A percentile compares a stretch with the other conserved stretches of the same genome.
These are phyloP conservation scores for Carabus problematicus DNA, from an alignment of 2,888 invertebrate species.

Conservation along the genomic window DNA sequence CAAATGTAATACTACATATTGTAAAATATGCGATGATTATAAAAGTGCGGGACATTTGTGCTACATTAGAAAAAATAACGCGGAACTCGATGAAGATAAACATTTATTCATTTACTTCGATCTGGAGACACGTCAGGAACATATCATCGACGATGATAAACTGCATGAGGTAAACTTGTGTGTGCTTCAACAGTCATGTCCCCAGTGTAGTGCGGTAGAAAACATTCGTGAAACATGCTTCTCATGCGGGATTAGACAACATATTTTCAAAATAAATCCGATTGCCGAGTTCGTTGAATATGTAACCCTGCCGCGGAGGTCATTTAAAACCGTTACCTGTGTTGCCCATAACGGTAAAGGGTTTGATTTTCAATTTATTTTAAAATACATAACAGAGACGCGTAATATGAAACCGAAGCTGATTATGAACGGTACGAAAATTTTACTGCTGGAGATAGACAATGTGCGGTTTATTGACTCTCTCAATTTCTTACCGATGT, in stretches of 20 bases:
- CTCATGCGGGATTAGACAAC: background rate
- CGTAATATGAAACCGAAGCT: too few relatives aligned
- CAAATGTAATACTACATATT: background rate
- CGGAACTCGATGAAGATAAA: background rate
- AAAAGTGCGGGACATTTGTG: background rate
- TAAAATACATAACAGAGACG: slow-evolving; percentile 5
- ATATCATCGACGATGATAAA: too few relatives aligned
- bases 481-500: slow-evolving; percentile 48
- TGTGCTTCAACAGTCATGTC: too few relatives aligned
- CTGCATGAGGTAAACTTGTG: too few relatives aligned
- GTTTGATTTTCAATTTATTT: background rate
- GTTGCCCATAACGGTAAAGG: slow-evolving; percentile 3
- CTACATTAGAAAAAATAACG: background rate
- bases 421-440: too few relatives aligned
- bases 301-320: background rate
- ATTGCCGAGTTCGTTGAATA: background rate
- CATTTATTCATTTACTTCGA: slow-evolving; percentile 1
- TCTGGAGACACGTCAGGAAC: too few relatives aligned
- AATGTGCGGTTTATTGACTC: too few relatives aligned
- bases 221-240: too few relatives aligned
- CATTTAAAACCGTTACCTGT: background rate
- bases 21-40: background rate
- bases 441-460: too few relatives aligned
- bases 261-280: background rate
- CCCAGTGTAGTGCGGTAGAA: too few relatives aligned